A percentile compares a stretch with the other conserved stretches of the same genome.
Evolutionary conservation across 1,140 invertebrate species (phyloP).

Genomic region (Drosophila pallidifrons): DNA sequence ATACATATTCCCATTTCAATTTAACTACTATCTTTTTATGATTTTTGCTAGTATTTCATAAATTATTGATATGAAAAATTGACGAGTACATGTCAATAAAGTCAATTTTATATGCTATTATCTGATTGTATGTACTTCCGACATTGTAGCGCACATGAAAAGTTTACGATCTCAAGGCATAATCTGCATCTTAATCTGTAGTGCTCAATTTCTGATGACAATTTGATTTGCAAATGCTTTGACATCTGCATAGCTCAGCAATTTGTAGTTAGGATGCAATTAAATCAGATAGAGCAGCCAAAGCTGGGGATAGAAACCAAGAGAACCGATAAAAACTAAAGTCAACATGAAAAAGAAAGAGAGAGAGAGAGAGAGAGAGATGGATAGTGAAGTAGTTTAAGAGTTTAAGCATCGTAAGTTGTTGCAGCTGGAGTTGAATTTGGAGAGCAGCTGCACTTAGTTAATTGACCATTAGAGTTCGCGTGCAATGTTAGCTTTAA

Average conservation of each 20-base stretch:
- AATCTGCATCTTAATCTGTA: constrained; percentile 16
- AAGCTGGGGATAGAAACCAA: background rate
- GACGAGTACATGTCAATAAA: background rate
- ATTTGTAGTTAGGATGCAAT: constrained; percentile 30
- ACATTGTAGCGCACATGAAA: background rate
- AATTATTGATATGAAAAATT: background rate
- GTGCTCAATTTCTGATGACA: constrained; percentile 29
- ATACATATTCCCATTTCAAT: too few relatives aligned
- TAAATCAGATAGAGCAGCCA: constrained; percentile 14
- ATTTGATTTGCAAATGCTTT: constrained; percentile 18
- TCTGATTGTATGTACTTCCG: background rate
- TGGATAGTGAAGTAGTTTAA: background rate
- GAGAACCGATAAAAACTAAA: constrained; percentile 17
- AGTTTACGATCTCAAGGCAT: background rate
- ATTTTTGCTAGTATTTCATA: background rate
- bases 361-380: background rate
- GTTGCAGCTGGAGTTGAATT: constrained; percentile 9
- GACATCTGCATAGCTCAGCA: constrained; percentile 38
- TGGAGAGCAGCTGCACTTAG: constrained; percentile 47
- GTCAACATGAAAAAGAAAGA: background rate
- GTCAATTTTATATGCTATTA: background rate
- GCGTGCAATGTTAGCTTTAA: constrained; percentile 44
- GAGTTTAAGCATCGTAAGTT: background rate
- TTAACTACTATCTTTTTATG: too few relatives aligned
- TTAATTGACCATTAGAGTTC: constrained; percentile 50